phyloP scores from a whole-genome alignment of 2,113 vertebrate genomes.

The Mellivora capensis region DNA sequence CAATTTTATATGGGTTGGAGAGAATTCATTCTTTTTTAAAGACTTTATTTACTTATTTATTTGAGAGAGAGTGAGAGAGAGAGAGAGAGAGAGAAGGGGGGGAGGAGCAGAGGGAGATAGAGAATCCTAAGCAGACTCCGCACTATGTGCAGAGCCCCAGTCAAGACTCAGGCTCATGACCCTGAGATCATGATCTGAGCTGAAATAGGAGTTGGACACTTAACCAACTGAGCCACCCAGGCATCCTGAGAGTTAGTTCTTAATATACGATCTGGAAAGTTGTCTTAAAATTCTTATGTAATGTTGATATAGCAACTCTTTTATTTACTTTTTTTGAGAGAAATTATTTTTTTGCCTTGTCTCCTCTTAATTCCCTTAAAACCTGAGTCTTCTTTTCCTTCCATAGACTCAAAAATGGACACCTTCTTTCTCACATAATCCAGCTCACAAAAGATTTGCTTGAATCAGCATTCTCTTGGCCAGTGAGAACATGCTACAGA shows the following conservation, averaged over 20 bases:
- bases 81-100: neutral
- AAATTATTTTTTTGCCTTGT: neutral
- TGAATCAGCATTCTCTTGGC: neutral
- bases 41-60: neutral
- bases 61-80: neutral
- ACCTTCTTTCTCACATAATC: neutral
- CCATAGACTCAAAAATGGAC: neutral
- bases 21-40: neutral
- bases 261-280: neutral
- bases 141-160: neutral
- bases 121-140: neutral
- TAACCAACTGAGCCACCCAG: neutral
- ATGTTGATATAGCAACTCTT: neutral
- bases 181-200: neutral
- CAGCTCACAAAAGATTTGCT: neutral
- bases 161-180: neutral
- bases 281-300: neutral
- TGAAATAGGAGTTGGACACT: neutral
- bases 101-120: neutral
- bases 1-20: neutral
- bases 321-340: neutral
- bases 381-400: neutral
- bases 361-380: neutral
- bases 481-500: neutral
- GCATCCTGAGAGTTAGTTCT: neutral